Percentiles rank a stretch among this genome's conserved stretches.
phyloP scores from a whole-genome alignment of 2,113 vertebrate genomes.

The Nymphicus hollandicus region DNA sequence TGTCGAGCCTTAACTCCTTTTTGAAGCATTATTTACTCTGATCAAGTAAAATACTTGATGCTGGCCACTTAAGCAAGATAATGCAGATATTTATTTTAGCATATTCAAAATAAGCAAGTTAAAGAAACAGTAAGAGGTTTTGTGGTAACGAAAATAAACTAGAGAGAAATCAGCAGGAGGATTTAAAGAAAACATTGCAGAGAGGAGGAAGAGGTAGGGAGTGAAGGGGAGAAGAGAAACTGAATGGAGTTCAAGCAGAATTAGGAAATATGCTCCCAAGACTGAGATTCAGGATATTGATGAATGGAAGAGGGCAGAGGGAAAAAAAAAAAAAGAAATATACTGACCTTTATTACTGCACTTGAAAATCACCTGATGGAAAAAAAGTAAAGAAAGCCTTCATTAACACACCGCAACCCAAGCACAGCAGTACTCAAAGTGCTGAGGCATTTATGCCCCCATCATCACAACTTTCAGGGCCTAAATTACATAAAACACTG shows the following conservation, averaged over 20 bases:
- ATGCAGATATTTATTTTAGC: background rate
- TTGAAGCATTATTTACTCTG: background rate
- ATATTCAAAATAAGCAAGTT: background rate
- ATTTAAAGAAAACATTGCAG: background rate
- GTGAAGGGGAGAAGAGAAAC: background rate
- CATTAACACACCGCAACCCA: background rate
- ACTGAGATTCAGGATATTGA: background rate
- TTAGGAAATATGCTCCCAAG: accelerated
- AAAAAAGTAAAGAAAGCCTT: background rate
- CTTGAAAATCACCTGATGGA: constrained; percentile 75
- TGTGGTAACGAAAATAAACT: background rate
- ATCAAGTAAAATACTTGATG: background rate
- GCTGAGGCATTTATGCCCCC: background rate
- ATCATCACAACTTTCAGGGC: background rate
- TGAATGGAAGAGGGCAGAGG: background rate
- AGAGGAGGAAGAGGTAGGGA: background rate
- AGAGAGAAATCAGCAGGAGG: background rate
- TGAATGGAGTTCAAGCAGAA: background rate
- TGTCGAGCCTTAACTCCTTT: background rate
- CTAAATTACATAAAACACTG: background rate
- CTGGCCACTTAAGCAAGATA: background rate
- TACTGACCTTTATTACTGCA: constrained; percentile 74
- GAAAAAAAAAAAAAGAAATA: background rate
- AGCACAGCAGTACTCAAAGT: background rate
- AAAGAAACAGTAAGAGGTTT: background rate